These are phyloP conservation scores for Luffia ferchaultella DNA, from an alignment of 2,888 invertebrate species.

Conservation along the genomic window DNA sequence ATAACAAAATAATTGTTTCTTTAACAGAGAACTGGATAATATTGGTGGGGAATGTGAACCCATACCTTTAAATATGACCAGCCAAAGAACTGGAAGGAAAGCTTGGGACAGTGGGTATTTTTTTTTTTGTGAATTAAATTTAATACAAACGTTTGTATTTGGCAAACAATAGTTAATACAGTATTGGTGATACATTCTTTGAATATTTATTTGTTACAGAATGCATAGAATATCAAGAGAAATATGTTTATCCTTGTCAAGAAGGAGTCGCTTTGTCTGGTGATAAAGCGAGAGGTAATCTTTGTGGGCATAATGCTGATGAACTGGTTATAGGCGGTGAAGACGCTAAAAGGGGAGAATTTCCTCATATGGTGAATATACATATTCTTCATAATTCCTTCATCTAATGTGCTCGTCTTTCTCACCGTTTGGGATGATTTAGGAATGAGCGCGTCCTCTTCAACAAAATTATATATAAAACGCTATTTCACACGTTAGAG, in stretches of 20 bases:
- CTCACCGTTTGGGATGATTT: too few species aligned
- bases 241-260: slow-evolving; percentile 28
- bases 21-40: too few species aligned
- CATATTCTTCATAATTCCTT: too few species aligned
- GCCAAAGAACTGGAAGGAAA: slow-evolving; percentile 4
- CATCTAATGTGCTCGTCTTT: too few species aligned
- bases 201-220: slow-evolving; percentile 19
- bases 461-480: too few species aligned
- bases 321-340: slow-evolving; percentile 29
- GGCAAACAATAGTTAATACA: too few species aligned
- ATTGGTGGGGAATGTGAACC: too few species aligned
- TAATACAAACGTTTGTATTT: too few species aligned
- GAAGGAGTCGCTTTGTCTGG: slow-evolving; percentile 19
- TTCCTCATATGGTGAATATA: slow-evolving; percentile 31
- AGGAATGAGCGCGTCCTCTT: too few species aligned
- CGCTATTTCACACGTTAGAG: too few species aligned
- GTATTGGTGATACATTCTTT: neutral
- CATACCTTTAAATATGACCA: neutral
- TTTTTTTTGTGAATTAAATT: too few species aligned
- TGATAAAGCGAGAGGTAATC: slow-evolving; percentile 17
- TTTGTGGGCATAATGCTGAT: slow-evolving; percentile 27
- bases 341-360: slow-evolving; percentile 23
- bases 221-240: slow-evolving; percentile 35
- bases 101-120: slow-evolving; percentile 4
- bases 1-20: too few species aligned